phyloP scores from a whole-genome alignment of 2,113 vertebrate genomes.

The human region GRCh38 chr2:121142501-121143000 shows the following conservation, averaged over 20 bases:
- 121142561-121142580: background rate
- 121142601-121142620: background rate
- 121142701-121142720: background rate
- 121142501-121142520: background rate
- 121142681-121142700: background rate
- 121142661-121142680: background rate
- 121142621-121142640: too few species aligned
- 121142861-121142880: background rate
- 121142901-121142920: background rate
- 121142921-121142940: background rate
- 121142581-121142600: background rate
- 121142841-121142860: background rate
- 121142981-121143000: background rate
- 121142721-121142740: accelerated
- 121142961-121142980: background rate
- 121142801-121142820: background rate
- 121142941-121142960: background rate
- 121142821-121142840: background rate
- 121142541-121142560: background rate
- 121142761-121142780: background rate
- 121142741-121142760: background rate
- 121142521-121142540: background rate
- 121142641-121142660: background rate
- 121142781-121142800: background rate
- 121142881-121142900: background rate